Evolutionary conservation across 2,888 invertebrate genomes (phyloP).

Genomic region (Pristionchus japonicus): DNA sequence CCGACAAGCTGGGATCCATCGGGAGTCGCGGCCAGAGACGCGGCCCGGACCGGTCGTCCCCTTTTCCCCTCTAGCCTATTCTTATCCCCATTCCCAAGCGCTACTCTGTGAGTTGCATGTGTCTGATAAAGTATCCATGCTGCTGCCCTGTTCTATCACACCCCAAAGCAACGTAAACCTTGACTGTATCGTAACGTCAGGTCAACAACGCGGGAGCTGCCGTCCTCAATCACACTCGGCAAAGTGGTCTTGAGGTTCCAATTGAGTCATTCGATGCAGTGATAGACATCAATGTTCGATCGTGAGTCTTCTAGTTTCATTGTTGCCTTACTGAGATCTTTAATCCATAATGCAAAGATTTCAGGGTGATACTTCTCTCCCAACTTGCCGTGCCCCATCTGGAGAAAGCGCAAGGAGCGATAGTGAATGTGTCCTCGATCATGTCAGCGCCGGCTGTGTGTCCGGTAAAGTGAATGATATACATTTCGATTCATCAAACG

Average conservation of each 20-base stretch:
- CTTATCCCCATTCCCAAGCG: too few relatives aligned
- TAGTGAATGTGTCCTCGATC: neutral
- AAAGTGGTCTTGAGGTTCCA: neutral
- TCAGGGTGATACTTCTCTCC: neutral
- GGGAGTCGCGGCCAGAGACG: too few relatives aligned
- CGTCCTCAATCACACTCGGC: neutral
- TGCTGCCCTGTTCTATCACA: too few relatives aligned
- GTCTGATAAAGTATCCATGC: too few relatives aligned
- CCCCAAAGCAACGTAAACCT: too few relatives aligned
- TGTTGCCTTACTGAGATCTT: too few relatives aligned
- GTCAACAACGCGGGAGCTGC: slow-evolving; percentile 31
- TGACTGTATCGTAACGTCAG: neutral
- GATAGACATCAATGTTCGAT: slow-evolving; percentile 35
- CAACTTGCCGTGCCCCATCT: slow-evolving; percentile 30
- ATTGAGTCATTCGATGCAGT: neutral
- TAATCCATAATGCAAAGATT: neutral
- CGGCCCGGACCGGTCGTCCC: too few relatives aligned
- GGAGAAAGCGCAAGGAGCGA: neutral
- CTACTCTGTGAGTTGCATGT: too few relatives aligned
- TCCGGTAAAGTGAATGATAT: neutral
- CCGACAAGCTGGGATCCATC: too few relatives aligned
- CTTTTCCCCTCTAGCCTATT: too few relatives aligned
- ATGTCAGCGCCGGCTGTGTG: neutral
- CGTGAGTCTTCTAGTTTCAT: slow-evolving; percentile 1
- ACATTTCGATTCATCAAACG: neutral